Percentiles rank a stretch among this genome's conserved stretches.
Evolutionary conservation across 1,140 invertebrate species (phyloP).

Genomic region (Hyles euphorbiae): DNA sequence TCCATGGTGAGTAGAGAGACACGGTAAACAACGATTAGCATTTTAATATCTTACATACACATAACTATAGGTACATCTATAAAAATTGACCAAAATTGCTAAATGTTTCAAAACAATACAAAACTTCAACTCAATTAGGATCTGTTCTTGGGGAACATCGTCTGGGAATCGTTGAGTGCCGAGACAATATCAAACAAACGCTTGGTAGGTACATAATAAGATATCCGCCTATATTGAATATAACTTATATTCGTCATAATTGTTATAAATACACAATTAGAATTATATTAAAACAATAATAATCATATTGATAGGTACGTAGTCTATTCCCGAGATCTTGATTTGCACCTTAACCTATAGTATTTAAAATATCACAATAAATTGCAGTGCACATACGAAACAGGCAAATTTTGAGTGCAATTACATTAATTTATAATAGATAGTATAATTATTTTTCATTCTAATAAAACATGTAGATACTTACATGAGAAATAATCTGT

Average conservation of each 20-base stretch:
- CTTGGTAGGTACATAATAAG: too few species aligned
- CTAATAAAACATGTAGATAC: conserved; percentile 52
- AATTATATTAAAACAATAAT: conserved; percentile 51
- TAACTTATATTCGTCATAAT: too few species aligned
- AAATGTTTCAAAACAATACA: conserved; percentile 47
- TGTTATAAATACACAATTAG: conserved; percentile 6
- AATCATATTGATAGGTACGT: conserved; percentile 64
- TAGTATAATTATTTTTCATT: conserved; percentile 34
- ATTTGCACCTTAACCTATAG: conserved; percentile 69
- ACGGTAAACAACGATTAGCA: conserved; percentile 36
- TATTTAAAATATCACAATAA: conserved; percentile 76
- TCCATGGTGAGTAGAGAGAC: conserved; percentile 7
- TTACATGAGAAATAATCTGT: conserved; percentile 36
- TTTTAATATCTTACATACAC: conserved; percentile 44
- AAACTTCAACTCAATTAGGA: conserved; percentile 21
- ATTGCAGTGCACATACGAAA: conserved; percentile 75
- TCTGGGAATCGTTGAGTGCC: neutral
- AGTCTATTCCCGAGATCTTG: conserved; percentile 65
- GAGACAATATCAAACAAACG: neutral
- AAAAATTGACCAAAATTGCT: conserved; percentile 66
- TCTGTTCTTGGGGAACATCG: neutral
- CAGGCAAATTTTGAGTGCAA: conserved; percentile 74
- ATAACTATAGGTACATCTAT: conserved; percentile 28
- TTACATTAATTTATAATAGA: conserved; percentile 63
- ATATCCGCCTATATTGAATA: too few species aligned